Evolutionary conservation across 37 sponge, comb jelly and placozoan genomes (phyloP).

Genomic region (Halichondria panicea): DNA sequence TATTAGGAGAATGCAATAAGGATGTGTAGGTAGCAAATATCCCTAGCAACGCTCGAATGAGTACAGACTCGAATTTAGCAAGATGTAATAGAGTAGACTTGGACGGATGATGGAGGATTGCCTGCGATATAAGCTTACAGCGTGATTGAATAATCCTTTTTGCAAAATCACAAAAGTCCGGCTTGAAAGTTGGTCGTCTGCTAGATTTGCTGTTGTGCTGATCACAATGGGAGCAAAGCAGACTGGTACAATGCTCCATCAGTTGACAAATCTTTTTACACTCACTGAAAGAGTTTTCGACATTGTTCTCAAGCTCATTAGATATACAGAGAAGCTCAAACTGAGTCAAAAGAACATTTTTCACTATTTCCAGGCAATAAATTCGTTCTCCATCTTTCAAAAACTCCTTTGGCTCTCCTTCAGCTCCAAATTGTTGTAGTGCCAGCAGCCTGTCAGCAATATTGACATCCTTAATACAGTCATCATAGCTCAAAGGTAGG

Average conservation of each 20-base stretch:
- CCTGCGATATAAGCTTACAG: neutral
- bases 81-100: neutral
- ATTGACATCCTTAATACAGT: too few relatives aligned
- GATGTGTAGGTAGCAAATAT: slow-evolving; percentile 27
- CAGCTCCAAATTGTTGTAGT: too few relatives aligned
- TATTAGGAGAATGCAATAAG: neutral
- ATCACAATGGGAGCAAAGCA: neutral
- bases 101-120: neutral
- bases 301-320: slow-evolving; percentile 12
- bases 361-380: slow-evolving; percentile 2
- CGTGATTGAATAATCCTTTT: neutral
- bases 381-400: too few relatives aligned
- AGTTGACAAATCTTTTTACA: slow-evolving; percentile 8
- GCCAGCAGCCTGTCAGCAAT: too few relatives aligned
- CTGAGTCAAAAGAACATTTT: slow-evolving; percentile 8
- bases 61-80: slow-evolving; percentile 11
- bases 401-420: too few relatives aligned
- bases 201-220: neutral
- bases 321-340: slow-evolving; percentile 41
- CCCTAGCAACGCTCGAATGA: slow-evolving; percentile 8
- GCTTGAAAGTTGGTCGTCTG: neutral
- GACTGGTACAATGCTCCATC: neutral
- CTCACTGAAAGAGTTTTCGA: slow-evolving; percentile 19
- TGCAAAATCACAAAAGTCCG: slow-evolving; percentile 12
- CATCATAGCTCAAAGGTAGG: too few relatives aligned